Conservation (phyloP, 2,888 invertebrate species). For the Therioaphis trifolii region DNA sequence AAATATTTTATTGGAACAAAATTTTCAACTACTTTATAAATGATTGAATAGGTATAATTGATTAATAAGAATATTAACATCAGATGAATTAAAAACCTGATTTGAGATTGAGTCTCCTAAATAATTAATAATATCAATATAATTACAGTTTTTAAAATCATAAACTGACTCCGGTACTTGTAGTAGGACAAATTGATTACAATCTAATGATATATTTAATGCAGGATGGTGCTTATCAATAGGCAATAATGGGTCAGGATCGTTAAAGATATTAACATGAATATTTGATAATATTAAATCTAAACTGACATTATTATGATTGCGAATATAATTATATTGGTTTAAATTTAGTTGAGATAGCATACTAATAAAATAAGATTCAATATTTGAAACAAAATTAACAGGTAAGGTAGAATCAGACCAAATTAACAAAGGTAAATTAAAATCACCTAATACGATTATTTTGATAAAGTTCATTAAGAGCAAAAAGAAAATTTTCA, state of each 20-base stretch:
- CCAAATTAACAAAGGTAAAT: background rate
- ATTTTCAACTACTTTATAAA: background rate
- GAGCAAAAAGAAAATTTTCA: no score
- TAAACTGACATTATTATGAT: constrained; percentile 22
- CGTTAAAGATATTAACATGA: constrained; percentile 20
- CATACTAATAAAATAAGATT: constrained; percentile 3
- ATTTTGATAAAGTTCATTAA: no score
- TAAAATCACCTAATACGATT: no score
- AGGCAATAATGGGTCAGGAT: no score
- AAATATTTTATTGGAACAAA: background rate
- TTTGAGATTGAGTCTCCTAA: no score
- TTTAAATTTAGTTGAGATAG: constrained; percentile 27
- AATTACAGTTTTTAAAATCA: no score
- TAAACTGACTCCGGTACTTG: no score
- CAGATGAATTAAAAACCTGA: no score
- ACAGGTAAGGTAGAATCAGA: background rate
- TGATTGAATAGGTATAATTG: background rate
- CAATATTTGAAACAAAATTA: constrained; percentile 4
- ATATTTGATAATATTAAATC: constrained; percentile 14
- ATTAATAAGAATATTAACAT: background rate
- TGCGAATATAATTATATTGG: constrained; percentile 18
- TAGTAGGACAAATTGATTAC: no score
- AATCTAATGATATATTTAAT: no score
- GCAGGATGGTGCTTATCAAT: no score
- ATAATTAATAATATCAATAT: no score